Conservation (phyloP, 2,888 invertebrate species). For the Amphipyra berbera region DNA sequence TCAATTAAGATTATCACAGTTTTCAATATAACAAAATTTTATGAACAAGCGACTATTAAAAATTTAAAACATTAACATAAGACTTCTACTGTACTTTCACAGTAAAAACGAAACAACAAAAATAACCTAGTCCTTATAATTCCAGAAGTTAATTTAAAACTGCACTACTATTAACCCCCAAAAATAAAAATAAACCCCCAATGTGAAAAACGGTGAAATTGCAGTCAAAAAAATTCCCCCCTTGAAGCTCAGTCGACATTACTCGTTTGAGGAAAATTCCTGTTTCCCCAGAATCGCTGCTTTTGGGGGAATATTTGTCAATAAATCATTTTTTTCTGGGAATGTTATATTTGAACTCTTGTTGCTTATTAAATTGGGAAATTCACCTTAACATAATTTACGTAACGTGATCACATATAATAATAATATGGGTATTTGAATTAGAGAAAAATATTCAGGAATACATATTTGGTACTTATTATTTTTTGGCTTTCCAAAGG, state of each 20-base stretch:
- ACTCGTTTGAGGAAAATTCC: constrained; percentile 37
- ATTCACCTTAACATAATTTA: constrained; percentile 14
- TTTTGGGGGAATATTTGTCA: constrained; percentile 22
- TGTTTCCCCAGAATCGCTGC: constrained; percentile 22
- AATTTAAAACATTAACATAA: too few relatives aligned
- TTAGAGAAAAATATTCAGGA: too few relatives aligned
- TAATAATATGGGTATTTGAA: too few relatives aligned
- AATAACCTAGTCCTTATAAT: constrained; percentile 9
- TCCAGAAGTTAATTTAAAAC: constrained; percentile 29
- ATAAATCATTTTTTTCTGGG: constrained; percentile 28
- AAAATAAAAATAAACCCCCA: constrained; percentile 11
- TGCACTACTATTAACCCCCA: constrained; percentile 15
- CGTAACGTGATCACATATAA: background rate
- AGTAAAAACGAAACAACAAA: constrained; percentile 3
- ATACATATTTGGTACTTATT: too few relatives aligned
- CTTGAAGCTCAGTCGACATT: constrained; percentile 15
- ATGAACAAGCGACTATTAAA: too few relatives aligned
- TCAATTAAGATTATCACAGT: too few relatives aligned
- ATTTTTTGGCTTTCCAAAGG: too few relatives aligned
- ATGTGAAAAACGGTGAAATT: constrained; percentile 32
- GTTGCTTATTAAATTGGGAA: constrained; percentile 35
- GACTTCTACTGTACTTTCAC: too few relatives aligned
- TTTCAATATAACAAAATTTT: too few relatives aligned
- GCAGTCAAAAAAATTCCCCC: constrained; percentile 26
- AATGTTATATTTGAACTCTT: constrained; percentile 8